phyloP scores from a whole-genome alignment of 2,797 vertebrate genomes.

The Prunella strophiata region DNA sequence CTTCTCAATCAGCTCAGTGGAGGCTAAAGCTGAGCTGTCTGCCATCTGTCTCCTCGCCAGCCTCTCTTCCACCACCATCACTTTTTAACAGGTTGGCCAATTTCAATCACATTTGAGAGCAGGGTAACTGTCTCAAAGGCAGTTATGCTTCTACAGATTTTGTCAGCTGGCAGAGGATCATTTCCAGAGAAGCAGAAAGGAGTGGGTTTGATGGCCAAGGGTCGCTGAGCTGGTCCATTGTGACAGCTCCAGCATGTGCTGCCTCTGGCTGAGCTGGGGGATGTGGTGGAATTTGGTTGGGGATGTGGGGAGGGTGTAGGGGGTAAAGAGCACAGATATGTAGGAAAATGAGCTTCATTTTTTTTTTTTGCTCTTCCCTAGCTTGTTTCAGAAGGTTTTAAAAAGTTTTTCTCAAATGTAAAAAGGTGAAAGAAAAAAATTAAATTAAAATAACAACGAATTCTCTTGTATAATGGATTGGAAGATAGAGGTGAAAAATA shows the following conservation, averaged over 20 bases:
- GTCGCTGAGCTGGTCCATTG: neutral
- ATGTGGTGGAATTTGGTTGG: rapidly evolving
- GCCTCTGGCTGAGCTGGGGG: neutral
- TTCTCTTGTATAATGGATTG: neutral
- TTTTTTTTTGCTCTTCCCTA: neutral
- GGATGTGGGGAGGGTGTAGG: neutral
- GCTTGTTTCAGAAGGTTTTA: neutral
- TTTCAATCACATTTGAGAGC: slow-evolving; percentile 19
- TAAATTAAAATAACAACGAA: neutral
- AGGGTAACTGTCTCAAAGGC: neutral
- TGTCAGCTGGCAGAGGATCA: neutral
- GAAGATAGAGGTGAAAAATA: neutral
- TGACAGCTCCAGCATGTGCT: neutral
- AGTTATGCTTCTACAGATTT: neutral
- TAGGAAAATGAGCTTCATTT: neutral
- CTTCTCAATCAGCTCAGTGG: slow-evolving; percentile 43
- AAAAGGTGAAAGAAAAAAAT: neutral
- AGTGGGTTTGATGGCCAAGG: neutral
- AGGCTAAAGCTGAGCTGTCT: slow-evolving; percentile 62
- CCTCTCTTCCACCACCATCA: slow-evolving; percentile 22
- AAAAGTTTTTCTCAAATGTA: neutral
- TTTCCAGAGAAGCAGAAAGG: neutral
- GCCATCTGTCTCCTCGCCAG: slow-evolving; percentile 62
- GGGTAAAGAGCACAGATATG: neutral
- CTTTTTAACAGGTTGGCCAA: slow-evolving; percentile 49